These are phyloP conservation scores for Tragelaphus scriptus DNA, from an alignment of 2,113 vertebrate genomes.

Conservation along the genomic window DNA sequence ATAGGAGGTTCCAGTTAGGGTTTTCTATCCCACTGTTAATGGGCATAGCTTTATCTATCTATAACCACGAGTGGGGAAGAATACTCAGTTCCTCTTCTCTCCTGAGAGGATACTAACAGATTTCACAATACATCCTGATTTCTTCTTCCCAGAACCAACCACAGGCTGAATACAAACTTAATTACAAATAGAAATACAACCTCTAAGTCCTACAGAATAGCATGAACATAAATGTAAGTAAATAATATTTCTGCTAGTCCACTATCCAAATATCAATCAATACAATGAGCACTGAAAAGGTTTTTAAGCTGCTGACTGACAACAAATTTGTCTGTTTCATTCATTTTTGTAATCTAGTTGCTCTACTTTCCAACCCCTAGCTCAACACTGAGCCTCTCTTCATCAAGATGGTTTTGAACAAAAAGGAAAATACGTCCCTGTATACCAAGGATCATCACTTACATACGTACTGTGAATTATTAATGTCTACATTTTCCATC, in stretches of 20 bases:
- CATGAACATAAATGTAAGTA: neutral
- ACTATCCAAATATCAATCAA: neutral
- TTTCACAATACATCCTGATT: neutral
- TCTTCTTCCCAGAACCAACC: neutral
- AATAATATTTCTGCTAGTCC: neutral
- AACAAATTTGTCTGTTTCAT: neutral
- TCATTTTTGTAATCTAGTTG: neutral
- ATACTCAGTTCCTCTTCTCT: neutral
- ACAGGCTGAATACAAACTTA: neutral
- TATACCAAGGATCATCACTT: neutral
- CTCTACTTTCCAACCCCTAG: neutral
- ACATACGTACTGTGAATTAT: conserved; percentile 30
- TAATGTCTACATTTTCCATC: conserved; percentile 46
- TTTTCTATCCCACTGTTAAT: neutral
- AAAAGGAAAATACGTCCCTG: neutral
- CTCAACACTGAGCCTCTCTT: neutral
- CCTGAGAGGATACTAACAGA: neutral
- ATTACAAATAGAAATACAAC: neutral
- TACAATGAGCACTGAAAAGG: neutral
- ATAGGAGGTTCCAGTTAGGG: neutral
- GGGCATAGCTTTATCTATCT: neutral
- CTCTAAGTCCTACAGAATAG: neutral
- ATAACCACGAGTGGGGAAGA: neutral
- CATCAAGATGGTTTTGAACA: conserved; percentile 9
- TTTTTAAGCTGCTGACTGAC: neutral